These are phyloP conservation scores for Monodelphis domestica DNA, from an alignment of 2,797 vertebrate species.

Conservation along the genomic window DNA sequence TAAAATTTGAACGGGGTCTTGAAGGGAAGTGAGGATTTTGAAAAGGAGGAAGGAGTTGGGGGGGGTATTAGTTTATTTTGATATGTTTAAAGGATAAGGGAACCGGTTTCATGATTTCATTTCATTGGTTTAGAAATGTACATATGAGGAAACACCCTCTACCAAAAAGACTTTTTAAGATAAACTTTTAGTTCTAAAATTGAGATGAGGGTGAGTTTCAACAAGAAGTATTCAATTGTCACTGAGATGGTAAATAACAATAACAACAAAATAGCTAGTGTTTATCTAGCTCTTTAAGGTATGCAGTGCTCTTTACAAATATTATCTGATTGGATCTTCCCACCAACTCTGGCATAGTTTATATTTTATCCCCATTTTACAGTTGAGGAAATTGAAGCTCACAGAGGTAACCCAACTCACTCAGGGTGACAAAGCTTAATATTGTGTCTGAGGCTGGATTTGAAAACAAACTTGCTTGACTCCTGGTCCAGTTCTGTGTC, in stretches of 20 bases:
- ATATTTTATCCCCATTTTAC: not conserved
- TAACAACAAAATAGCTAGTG: not conserved
- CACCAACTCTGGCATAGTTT: not conserved
- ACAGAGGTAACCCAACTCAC: not conserved
- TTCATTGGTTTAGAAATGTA: not conserved
- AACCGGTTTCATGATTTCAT: not conserved
- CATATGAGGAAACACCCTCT: not conserved
- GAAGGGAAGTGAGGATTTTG: not conserved
- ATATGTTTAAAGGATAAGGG: not conserved
- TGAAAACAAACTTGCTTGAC: not conserved
- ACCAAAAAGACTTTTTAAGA: not conserved
- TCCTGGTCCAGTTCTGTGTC: not conserved
- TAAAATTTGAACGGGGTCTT: not conserved
- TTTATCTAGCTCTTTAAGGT: not conserved
- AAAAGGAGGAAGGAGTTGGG: not conserved
- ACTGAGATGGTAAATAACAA: not conserved
- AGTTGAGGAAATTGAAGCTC: not conserved
- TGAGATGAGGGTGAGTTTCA: not conserved
- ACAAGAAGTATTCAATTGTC: not conserved
- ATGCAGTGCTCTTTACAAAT: not conserved
- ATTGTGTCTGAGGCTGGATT: too few relatives aligned
- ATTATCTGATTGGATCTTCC: not conserved
- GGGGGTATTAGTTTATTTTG: not conserved
- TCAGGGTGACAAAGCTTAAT: not conserved
- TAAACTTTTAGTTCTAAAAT: not conserved